These are phyloP conservation scores for Caerostris darwini DNA, from an alignment of 1,140 invertebrate genomes.

Conservation along the genomic window DNA sequence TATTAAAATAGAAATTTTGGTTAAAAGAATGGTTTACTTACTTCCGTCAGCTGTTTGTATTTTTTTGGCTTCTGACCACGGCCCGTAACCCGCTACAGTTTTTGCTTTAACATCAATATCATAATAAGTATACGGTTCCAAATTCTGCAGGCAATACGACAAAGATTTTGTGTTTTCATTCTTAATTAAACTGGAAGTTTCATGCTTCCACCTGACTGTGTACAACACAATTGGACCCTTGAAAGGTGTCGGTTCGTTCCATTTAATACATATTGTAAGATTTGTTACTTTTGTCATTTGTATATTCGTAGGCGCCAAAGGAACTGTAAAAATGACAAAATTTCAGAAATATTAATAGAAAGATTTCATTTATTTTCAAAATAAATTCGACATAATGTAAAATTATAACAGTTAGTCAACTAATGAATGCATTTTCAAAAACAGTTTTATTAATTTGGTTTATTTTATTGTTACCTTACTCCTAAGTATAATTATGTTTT, in stretches of 20 bases:
- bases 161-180: neutral
- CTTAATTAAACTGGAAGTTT: too few relatives aligned
- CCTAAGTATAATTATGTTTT: too few relatives aligned
- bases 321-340: conserved; percentile 15
- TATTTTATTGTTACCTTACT: too few relatives aligned
- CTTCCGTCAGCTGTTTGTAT: neutral
- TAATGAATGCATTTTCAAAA: too few relatives aligned
- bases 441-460: too few relatives aligned
- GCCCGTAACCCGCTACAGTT: neutral
- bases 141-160: neutral
- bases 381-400: too few relatives aligned
- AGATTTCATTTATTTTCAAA: too few relatives aligned
- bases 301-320: neutral
- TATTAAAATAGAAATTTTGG: too few relatives aligned
- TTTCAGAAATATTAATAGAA: too few relatives aligned
- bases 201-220: too few relatives aligned
- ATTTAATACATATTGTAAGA: neutral
- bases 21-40: neutral
- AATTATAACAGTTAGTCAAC: too few relatives aligned
- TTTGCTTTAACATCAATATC: neutral
- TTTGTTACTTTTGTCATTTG: too few relatives aligned
- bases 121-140: conserved; percentile 22
- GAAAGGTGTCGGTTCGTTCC: neutral
- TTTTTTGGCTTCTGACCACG: neutral
- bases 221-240: neutral